Percentiles rank a stretch among this genome's conserved stretches.
Evolutionary conservation across 2,888 invertebrate species (phyloP).

Genomic region (Acanthococcus lagerstroemiae): DNA sequence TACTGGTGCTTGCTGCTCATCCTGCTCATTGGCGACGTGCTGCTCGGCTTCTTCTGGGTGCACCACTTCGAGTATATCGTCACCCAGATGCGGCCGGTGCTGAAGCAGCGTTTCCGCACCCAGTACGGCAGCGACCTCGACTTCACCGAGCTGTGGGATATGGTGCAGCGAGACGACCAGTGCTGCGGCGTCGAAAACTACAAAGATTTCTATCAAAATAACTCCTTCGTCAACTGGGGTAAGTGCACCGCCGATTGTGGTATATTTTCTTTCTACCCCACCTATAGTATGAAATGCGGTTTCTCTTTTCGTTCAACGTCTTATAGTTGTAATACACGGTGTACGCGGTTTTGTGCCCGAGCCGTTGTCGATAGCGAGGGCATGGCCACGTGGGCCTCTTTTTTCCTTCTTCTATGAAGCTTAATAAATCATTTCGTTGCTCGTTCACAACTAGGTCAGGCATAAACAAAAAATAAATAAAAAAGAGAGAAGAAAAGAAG

Average conservation of each 20-base stretch:
- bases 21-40: constrained; percentile 70
- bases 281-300: too few species aligned
- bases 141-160: constrained; percentile 68
- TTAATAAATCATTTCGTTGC: too few species aligned
- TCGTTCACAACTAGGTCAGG: too few species aligned
- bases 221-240: constrained; percentile 26
- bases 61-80: constrained; percentile 67
- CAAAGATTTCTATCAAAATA: constrained; percentile 36
- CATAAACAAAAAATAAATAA: too few species aligned
- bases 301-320: neutral
- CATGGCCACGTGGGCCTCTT: neutral
- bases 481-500: too few species aligned
- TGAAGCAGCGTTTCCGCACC: constrained; percentile 47
- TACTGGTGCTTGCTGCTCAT: constrained; percentile 73
- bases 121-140: constrained; percentile 50
- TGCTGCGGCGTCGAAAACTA: constrained; percentile 71
- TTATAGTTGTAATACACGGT: too few species aligned
- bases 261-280: neutral
- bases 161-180: constrained; percentile 59
- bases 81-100: constrained; percentile 59
- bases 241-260: neutral
- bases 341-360: too few species aligned
- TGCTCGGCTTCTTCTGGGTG: constrained; percentile 76
- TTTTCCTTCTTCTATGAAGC: neutral
- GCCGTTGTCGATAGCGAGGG: neutral